Evolutionary conservation across 2,113 vertebrate species (phyloP).

Genomic region (Eretmochelys imbricata): DNA sequence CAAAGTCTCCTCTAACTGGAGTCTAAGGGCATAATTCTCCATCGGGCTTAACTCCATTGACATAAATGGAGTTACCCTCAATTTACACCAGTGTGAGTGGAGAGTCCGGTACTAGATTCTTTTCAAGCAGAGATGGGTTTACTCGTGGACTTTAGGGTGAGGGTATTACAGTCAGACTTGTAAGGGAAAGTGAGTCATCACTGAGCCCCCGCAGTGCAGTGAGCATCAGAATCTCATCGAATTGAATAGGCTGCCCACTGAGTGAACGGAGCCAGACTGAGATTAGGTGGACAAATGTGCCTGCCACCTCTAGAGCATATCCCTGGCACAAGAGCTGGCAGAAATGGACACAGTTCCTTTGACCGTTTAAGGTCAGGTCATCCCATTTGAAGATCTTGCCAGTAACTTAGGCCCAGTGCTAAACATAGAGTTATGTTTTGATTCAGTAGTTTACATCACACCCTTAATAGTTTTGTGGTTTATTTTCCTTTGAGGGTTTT

Average conservation of each 20-base stretch:
- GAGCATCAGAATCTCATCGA: background rate
- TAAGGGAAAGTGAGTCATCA: background rate
- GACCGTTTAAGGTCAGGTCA: background rate
- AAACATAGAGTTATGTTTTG: conserved; percentile 6
- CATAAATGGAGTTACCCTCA: background rate
- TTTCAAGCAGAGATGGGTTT: background rate
- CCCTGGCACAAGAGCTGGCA: background rate
- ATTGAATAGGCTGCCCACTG: background rate
- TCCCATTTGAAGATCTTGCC: background rate
- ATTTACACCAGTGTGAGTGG: background rate
- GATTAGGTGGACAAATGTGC: background rate
- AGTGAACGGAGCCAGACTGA: background rate
- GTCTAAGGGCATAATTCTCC: background rate
- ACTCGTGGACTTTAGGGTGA: background rate
- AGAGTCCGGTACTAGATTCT: fast-evolving
- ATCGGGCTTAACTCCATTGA: background rate
- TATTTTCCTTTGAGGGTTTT: conserved; percentile 51
- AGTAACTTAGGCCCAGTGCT: fast-evolving
- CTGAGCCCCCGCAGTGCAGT: background rate
- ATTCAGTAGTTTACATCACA: background rate
- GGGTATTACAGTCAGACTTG: background rate
- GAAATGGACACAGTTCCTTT: fast-evolving
- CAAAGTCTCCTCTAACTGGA: background rate
- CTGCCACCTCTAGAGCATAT: background rate
- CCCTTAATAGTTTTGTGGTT: background rate